phyloP scores from a whole-genome alignment of 2,113 vertebrate genomes.

The Lophius piscatorius region DNA sequence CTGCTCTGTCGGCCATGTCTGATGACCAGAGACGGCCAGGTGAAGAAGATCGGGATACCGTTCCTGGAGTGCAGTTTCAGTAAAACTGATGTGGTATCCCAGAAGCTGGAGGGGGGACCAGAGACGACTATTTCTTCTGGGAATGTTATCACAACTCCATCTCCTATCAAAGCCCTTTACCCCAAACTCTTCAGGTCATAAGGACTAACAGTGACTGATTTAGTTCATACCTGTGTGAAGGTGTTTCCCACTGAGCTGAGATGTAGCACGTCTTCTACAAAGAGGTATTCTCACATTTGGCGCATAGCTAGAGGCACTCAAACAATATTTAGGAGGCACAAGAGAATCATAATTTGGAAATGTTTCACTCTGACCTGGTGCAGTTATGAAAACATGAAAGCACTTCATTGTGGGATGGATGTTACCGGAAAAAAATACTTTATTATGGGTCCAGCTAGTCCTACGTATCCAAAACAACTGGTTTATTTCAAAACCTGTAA shows the following conservation, averaged over 20 bases:
- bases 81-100: conserved; percentile 80
- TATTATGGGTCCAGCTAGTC: no score
- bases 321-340: conserved; percentile 2
- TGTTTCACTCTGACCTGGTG: conserved; percentile 8
- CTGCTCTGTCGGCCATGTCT: conserved; percentile 82
- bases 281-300: conserved; percentile 1
- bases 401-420: conserved; percentile 3
- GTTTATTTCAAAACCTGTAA: no score
- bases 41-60: conserved; percentile 77
- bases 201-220: conserved; percentile 28
- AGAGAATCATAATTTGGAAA: conserved; percentile 7
- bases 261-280: conserved; percentile 29
- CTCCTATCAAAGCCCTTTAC: conserved; percentile 75
- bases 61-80: conserved; percentile 86
- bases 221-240: conserved; percentile 22
- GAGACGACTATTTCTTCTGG: conserved; percentile 83
- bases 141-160: conserved; percentile 71
- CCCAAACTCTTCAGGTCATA: conserved; percentile 72
- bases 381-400: conserved; percentile 10
- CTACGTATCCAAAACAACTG: no score
- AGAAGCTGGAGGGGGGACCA: conserved; percentile 73
- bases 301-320: conserved; percentile 7
- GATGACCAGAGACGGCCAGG: conserved; percentile 68
- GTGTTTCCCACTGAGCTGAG: conserved; percentile 32
- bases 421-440: no score